Evolutionary conservation across 2,113 vertebrate species (phyloP), one percentile per base, ranked within the genome.

Genomic region (Rhea pennata): DNA sequence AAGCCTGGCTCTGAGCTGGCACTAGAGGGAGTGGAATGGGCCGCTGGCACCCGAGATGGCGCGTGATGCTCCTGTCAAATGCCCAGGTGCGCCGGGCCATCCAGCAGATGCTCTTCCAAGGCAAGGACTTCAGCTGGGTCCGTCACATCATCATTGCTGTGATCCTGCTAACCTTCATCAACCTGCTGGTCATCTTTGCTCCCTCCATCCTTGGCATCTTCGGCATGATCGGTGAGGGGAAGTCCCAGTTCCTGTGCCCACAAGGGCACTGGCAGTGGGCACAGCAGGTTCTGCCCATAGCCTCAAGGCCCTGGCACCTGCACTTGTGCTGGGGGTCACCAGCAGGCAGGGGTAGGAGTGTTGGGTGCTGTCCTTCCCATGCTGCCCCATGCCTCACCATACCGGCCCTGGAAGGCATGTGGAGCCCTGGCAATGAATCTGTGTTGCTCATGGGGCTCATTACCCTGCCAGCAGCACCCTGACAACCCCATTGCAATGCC

Each of bases 171-270:
- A 98, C 97, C 3, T 85, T 98, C 44, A 99, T 99, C 98, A 99
- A 99, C 97, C 97, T 99, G 80, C 97, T 99, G 65, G 99, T 99
- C 95, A 99, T 99, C 96, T 99, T 99, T 4, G 99, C 99, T 50
- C 99, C 99, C 14, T 99, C 99, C 95, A 99, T 99, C 96, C 98
- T 99, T 2, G 99, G 98, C 93, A 99, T 99, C 98, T 99, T 99
- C 0, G 99, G 99, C 91, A 67, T 99, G 93, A 99, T 99, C 1
- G 99, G 99, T 99, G 81, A 97, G 99, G 98, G 58, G 24, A 58
- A 59, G 39, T 36, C 64, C 62, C 44, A 5, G 15, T 44, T 73
- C 56, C 88, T 44, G 39, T 62, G 21, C 78, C 31, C 40, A 46
- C 4, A 12, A 8, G 2, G 33, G 29, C 2, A 2, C 2, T 15